Evolutionary conservation across 1,140 invertebrate genomes (phyloP), one percentile per base, ranked within the genome.

Genomic region (Drosophila willistoni): DNA sequence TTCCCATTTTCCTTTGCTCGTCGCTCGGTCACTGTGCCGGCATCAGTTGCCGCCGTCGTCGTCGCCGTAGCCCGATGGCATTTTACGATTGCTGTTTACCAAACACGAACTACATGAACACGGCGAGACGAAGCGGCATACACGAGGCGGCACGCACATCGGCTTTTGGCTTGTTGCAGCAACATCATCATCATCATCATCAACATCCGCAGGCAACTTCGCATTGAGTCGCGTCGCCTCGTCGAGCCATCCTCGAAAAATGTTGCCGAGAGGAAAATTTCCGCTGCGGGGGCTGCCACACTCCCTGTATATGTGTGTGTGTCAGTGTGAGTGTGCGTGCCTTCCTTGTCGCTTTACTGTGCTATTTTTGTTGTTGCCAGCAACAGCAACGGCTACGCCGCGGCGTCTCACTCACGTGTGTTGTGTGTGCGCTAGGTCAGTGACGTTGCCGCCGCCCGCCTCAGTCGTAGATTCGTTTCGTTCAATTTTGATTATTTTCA

Each of bases 371-470:
- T 39, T 79, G 61, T 25, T 61, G 67, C 41, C 66, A 54, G 34
- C 57, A 56, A 13, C 56, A 74, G 36, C 70, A 36, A 60, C 60
- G 36, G 42, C 22, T 17, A 5, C 39, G 63, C 33, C 47, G 63
- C 47, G 14, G 64, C 62, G 55, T 66, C 54, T 76, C 47, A 29
- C 79, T 77, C 78, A 85, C 82, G 82, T 86, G 81, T 86, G 68
- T 75, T 64, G 77, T 86, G 79, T 83, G 82, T 86, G 68, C 74
- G 66, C 84, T 85, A 86, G 82, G 82, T 86, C 82, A 86, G 82
- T 86, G 82, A 86, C 82, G 82, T 72, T 76, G 74, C 64, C 66
- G 69, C 36, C 10, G 82, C 71, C 73, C 66, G 69, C 60, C 19
- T 79, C 22, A 13, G 60, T 29, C 22, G 60, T 39, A 41, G 14